A percentile compares a stretch with the other conserved stretches of the same genome.
Evolutionary conservation across 2,888 invertebrate genomes (phyloP).

Genomic region (Hypselothyrea guttata): DNA sequence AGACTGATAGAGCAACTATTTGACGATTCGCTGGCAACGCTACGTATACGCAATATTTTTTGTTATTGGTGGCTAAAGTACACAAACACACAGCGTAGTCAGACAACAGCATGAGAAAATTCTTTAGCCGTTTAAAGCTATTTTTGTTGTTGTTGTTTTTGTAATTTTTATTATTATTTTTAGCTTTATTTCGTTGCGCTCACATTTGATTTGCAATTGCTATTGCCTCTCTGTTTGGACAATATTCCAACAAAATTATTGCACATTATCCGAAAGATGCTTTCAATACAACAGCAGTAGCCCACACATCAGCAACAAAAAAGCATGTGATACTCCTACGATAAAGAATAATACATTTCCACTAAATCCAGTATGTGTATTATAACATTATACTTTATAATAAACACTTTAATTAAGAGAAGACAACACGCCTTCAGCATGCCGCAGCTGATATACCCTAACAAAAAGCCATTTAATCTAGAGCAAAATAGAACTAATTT

Average conservation of each 20-base stretch:
- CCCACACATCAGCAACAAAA: neutral
- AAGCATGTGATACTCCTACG: no score
- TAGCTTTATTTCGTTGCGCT: conserved; percentile 43
- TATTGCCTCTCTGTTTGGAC: conserved; percentile 34
- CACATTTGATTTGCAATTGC: conserved; percentile 40
- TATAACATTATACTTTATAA: no score
- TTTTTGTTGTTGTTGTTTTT: conserved; percentile 39
- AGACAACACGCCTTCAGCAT: no score
- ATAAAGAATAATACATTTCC: no score
- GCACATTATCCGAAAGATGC: conserved; percentile 25
- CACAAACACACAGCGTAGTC: conserved; percentile 49
- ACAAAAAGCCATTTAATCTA: no score
- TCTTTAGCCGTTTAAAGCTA: conserved; percentile 36
- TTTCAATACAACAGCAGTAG: conserved; percentile 4
- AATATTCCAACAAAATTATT: conserved; percentile 39
- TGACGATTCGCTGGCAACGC: conserved; percentile 51
- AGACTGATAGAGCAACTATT: conserved; percentile 54
- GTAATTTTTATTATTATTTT: conserved; percentile 52
- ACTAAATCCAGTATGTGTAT: no score
- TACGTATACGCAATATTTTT: conserved; percentile 68
- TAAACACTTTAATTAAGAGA: no score
- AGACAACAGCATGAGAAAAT: conserved; percentile 41
- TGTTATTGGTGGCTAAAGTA: conserved; percentile 62
- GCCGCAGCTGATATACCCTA: no score
- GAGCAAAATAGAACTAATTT: no score